A percentile compares a stretch with the other conserved stretches of the same genome.
phyloP scores from a whole-genome alignment of 2,113 vertebrate species.

The Syngnathus typhle region DNA sequence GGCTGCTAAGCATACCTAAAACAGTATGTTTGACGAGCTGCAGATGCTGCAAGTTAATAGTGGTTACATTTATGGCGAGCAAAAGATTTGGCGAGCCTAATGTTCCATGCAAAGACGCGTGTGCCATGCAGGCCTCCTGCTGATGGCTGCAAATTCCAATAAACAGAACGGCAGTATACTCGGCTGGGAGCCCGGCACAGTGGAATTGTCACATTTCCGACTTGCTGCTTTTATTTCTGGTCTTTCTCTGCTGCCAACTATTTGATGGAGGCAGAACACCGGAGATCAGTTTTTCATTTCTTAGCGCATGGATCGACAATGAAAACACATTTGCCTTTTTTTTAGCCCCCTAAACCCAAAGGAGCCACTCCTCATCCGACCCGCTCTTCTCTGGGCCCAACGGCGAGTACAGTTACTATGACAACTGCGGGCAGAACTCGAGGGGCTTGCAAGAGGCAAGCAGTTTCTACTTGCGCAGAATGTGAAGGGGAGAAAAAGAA shows the following conservation, averaged over 20 bases:
- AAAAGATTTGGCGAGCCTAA: slow-evolving; percentile 22
- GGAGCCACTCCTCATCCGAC: too few species aligned
- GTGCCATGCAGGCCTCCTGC: slow-evolving; percentile 8
- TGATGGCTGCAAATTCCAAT: slow-evolving; percentile 14
- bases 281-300: background rate
- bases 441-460: too few species aligned
- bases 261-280: slow-evolving; percentile 12
- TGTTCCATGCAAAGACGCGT: slow-evolving; percentile 1
- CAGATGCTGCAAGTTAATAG: slow-evolving; percentile 16
- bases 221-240: slow-evolving; percentile 1
- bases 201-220: slow-evolving; percentile 10
- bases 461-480: too few species aligned
- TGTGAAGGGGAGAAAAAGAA: too few species aligned
- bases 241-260: slow-evolving; percentile 6
- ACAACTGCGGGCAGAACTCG: too few species aligned
- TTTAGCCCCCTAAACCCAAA: too few species aligned
- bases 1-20: slow-evolving; percentile 4
- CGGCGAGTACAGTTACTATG: too few species aligned
- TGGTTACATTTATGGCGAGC: slow-evolving; percentile 22
- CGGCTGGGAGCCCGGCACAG: slow-evolving; percentile 12
- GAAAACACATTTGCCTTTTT: too few species aligned
- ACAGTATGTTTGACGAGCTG: slow-evolving; percentile 12
- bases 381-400: too few species aligned
- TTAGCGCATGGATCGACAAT: too few species aligned
- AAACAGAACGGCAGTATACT: slow-evolving; percentile 10